Evolutionary conservation across 2,888 invertebrate species (phyloP), one percentile per base, ranked within the genome.

Genomic region (Tuberolachnus salignus): DNA sequence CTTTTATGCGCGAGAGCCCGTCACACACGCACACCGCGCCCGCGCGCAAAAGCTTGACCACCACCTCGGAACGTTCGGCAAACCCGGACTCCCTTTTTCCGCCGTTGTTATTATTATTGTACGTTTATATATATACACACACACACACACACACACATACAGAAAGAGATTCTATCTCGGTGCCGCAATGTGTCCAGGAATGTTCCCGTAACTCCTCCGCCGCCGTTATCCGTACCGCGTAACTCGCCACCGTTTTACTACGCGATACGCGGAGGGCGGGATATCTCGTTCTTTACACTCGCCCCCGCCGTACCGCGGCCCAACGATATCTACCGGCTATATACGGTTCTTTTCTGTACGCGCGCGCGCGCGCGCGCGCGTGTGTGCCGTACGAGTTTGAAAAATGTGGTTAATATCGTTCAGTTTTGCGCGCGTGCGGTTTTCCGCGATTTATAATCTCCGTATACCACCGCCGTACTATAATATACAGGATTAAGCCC

Each of bases 401-500:
- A 72, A 72, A 72, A 72, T 72, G 72, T 19, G 72, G 61, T 72
- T 61, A 72, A 72, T 72, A 72, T 72, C 61, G 72, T 72, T 49
- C 46, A 11, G 59, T 34, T 4, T 23, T 13, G 61, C 11, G 49
- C 13, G 57, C 11, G 49, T 9, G 57, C 21, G 55, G 70, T 49
- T 72, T 59, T 72, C 34, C 16, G 49, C 72, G 61, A 72, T 72
- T 72, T 72, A 72, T 72, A 72, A 72, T 61, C 72, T 51, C 26
- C 34, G 49, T 21, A 34, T 34, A 34, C 34, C 34, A 34, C 34
- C 3, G 34, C 34, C 34, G 34, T 34, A 6, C 34, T 6, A n/a
- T n/a, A n/a, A n/a, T 21, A 34, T 10, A 10, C 44, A 21, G 71
- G 59, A 72, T 72, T 72, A n/a, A n/a, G 34, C 6, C 34, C 34